Percentiles rank a stretch among this genome's conserved stretches.
Evolutionary conservation across 2,113 vertebrate genomes (phyloP).

Genomic region (Andinoacara biseriatus): DNA sequence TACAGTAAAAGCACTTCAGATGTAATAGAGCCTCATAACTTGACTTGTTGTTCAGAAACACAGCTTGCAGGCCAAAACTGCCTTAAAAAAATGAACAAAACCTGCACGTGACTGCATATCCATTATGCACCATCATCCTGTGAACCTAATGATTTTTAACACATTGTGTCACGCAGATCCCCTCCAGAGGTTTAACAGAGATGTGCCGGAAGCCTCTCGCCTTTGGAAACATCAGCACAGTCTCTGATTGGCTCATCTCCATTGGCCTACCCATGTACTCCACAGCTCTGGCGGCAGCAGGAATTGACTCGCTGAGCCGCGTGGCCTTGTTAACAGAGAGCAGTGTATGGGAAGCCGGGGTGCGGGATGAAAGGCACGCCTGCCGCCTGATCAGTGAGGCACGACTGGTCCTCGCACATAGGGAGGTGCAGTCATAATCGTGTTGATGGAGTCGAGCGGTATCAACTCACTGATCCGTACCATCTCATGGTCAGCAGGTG

Average conservation of each 20-base stretch:
- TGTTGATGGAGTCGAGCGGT: background rate
- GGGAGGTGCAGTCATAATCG: conserved; percentile 57
- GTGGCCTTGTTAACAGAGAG: conserved; percentile 89
- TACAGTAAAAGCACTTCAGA: background rate
- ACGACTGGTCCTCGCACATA: conserved; percentile 79
- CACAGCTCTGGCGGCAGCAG: conserved; percentile 81
- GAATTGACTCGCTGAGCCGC: conserved; percentile 85
- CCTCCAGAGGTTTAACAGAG: conserved; percentile 92
- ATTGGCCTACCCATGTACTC: conserved; percentile 94
- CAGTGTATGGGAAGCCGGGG: conserved; percentile 86
- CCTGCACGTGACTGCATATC: background rate
- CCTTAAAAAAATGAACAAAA: background rate
- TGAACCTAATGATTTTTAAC: background rate
- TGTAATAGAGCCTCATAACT: background rate
- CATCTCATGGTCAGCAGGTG: conserved; percentile 28
- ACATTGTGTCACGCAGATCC: conserved; percentile 83
- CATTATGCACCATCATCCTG: background rate
- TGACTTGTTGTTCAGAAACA: background rate
- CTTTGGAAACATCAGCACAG: conserved; percentile 82
- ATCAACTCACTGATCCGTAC: conserved; percentile 36
- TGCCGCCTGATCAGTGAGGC: conserved; percentile 89
- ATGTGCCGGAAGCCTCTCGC: conserved; percentile 89
- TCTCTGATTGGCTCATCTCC: conserved; percentile 92
- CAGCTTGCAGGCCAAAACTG: background rate
- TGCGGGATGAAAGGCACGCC: conserved; percentile 89